These are phyloP conservation scores for Gouania willdenowi DNA, from an alignment of 2,797 vertebrate genomes.

Conservation along the genomic window DNA sequence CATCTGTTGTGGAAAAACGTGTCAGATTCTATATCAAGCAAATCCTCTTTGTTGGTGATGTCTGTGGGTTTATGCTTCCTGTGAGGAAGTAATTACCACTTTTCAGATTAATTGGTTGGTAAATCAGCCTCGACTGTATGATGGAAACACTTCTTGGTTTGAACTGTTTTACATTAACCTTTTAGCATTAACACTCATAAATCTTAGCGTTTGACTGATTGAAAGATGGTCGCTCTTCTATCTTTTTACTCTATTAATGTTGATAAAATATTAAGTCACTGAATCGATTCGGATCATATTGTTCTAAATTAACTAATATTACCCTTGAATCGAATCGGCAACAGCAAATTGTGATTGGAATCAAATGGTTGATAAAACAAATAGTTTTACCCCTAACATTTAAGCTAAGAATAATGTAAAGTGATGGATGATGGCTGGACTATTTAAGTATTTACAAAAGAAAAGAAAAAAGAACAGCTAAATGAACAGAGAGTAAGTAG, in stretches of 20 bases:
- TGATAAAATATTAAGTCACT: too few relatives aligned
- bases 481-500: constrained; percentile 7
- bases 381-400: too few relatives aligned
- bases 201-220: constrained; percentile 6
- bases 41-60: constrained; percentile 34
- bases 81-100: constrained; percentile 43
- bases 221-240: constrained; percentile 7
- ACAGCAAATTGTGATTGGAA: too few relatives aligned
- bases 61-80: constrained; percentile 24
- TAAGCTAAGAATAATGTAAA: too few relatives aligned
- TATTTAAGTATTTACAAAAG: too few relatives aligned
- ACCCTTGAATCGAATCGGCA: too few relatives aligned
- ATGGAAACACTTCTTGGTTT: constrained; percentile 39
- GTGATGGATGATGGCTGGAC: too few relatives aligned
- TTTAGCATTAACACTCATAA: constrained; percentile 21
- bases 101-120: constrained; percentile 48
- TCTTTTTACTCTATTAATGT: too few relatives aligned
- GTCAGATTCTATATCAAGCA: constrained; percentile 43
- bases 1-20: constrained; percentile 37
- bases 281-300: too few relatives aligned
- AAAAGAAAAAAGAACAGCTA: constrained; percentile 14
- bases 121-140: constrained; percentile 38
- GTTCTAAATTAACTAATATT: too few relatives aligned
- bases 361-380: too few relatives aligned
- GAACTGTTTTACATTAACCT: constrained; percentile 49